Base-by-base conservation (phyloP, 2,888 invertebrate species). In the Apamea anceps region DNA sequence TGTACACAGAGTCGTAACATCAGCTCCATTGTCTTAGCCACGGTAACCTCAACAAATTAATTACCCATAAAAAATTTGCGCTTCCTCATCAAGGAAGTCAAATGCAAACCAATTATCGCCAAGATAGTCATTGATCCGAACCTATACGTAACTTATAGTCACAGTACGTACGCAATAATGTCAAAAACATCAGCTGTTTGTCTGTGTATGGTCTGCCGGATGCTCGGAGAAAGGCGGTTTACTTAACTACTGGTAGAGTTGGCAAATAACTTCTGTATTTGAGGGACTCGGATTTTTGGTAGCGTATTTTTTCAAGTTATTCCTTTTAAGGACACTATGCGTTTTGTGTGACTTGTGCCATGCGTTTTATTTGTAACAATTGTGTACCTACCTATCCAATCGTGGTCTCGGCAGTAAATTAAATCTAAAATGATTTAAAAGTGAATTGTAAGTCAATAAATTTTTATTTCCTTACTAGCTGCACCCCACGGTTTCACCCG, bases 201-300 rank as follows among this genome's bases (percentile, higher is more conserved):
- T 87, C 72, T 51, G 72, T 84, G 81, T 87, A 89, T 71, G 78
- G 82, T 79, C 88, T 91, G 85, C 92, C 94, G 94, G 94, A 94
- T 94, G 92, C 89, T 89, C 70, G 90, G 94, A 93, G 94, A 95
- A 94, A 95, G 94, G 93, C 86, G 90, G 57, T 85, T 90, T 89
- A 91, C 92, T 90, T 91, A n/a, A 5, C n/a, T 60, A 88, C 54
- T 21, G 25, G 73, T 71, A 85, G 62, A 4, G 89, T 80, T 51
- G 0, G 84, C 81, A 87, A 84, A 88, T 68, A 79, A 76, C 37
- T 13, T 57, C 3, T 65, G 13, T 25, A 12, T 72, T 75, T 15
- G 7, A 68, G 2, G 28, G 10, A 12, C 10, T 45, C 0, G 2
- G 3, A 60, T 42, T 60, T 42, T 60, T 28, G 28, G 5, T 5